Conservation (phyloP, 2,888 invertebrate species). For the Watsonalla binaria region DNA sequence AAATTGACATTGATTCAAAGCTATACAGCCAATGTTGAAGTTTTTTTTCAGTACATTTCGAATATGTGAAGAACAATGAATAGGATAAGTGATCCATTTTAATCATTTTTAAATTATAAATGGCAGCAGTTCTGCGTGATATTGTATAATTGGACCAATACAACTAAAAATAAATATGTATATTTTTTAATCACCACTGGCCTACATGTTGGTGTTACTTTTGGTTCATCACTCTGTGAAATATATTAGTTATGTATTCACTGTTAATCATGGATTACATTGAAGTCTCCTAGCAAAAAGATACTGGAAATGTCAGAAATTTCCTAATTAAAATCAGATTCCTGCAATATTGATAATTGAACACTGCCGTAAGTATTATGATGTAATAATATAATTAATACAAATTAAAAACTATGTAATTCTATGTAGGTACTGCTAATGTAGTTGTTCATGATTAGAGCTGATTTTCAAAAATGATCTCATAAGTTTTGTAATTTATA, state of each 20-base stretch:
- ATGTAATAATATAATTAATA: neutral
- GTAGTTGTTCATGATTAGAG: neutral
- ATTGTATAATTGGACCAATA: conserved; percentile 1
- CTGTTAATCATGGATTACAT: neutral
- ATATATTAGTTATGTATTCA: neutral
- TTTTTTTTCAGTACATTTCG: conserved; percentile 15
- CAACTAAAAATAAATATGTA: neutral
- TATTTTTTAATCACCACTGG: neutral
- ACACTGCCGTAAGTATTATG: conserved; percentile 6
- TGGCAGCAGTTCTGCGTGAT: neutral
- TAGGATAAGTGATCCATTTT: conserved; percentile 11
- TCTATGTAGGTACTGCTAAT: neutral
- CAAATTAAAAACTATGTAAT: neutral
- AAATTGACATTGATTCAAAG: neutral
- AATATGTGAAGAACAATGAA: conserved; percentile 29
- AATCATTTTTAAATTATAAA: neutral
- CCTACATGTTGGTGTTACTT: neutral
- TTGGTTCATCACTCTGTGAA: no score
- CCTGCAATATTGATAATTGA: conserved; percentile 5
- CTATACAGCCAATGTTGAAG: conserved; percentile 1
- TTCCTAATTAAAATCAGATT: conserved; percentile 6
- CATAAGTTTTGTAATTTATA: neutral
- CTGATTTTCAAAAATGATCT: neutral
- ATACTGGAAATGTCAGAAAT: neutral
- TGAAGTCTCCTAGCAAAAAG: no score